Evolutionary conservation across 2,888 invertebrate species (phyloP), one percentile per base, ranked within the genome.

Genomic region (Furcula furcula): DNA sequence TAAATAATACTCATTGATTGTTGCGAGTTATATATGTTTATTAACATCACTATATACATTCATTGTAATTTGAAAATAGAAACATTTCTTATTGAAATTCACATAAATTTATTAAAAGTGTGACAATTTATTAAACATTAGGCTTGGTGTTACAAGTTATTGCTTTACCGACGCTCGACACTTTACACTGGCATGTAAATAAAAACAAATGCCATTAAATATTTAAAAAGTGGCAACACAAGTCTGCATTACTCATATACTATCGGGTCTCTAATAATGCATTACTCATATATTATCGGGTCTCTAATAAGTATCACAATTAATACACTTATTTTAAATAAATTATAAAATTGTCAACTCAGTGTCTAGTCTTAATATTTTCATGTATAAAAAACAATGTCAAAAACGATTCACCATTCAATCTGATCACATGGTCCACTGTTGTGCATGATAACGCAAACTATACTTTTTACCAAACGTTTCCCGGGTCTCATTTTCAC

Each of bases 41-140:
- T 85, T 88, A 86, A 86, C 86, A 87, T 61, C 75, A 76, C 74
- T 85, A 85, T 85, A 84, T 85, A 87, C 84, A 86, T 78, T 85
- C 68, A 84, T 85, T 78, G 76, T 79, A 77, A 78, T 81, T 86
- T 79, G 65, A 83, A 77, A 83, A 83, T 86, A 83, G 76, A 81
- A 84, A 86, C 75, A 77, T 78, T 79, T 77, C 65, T 76, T 69
- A 65, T 77, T 80, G 77, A 81, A 78, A 83, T 74, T 76, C 71
- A 69, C 77, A 70, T 72, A 81, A 76, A 80, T 68, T 82, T 78
- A 72, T 73, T 78, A 76, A 75, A 79, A 82, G 78, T 63, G 66
- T 76, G 73, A 71, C 70, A 75, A 70, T 75, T 55, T 76, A 65
- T 69, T 65, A 66, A 72, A 47, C 59, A 69, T 79, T 75, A 82